These are phyloP conservation scores for Pristionchus arcanus DNA, from an alignment of 2,888 invertebrate genomes.

Conservation along the genomic window DNA sequence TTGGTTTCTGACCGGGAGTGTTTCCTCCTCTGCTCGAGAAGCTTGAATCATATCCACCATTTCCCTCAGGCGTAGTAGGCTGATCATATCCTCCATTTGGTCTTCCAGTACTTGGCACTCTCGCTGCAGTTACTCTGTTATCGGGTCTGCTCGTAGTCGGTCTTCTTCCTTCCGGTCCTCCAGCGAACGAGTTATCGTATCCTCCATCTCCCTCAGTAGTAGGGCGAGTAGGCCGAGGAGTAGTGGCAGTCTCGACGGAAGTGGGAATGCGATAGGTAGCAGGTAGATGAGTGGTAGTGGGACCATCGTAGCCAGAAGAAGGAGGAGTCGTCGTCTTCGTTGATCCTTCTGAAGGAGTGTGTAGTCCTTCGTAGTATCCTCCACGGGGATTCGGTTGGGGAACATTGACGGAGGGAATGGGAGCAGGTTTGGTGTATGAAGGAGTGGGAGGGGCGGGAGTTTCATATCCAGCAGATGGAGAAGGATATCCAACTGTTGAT, in stretches of 20 bases:
- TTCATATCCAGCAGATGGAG: not conserved
- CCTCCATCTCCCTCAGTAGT: constrained; percentile 30
- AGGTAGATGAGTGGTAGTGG: not conserved
- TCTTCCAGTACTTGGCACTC: not conserved
- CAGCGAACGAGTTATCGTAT: not conserved
- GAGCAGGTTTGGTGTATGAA: not conserved
- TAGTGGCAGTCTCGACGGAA: not conserved
- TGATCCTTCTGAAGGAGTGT: not conserved
- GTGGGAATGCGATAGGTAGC: constrained; percentile 10
- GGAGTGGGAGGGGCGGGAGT: constrained; percentile 8
- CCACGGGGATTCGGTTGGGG: constrained; percentile 11
- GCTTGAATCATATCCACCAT: constrained; percentile 19
- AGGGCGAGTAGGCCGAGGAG: not conserved
- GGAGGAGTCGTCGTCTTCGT: not conserved
- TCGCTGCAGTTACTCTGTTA: not conserved
- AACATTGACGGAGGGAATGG: not conserved
- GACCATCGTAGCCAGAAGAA: constrained; percentile 23
- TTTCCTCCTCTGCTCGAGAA: not conserved
- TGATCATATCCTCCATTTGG: not conserved
- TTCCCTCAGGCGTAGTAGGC: not conserved
- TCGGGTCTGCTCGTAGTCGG: not conserved
- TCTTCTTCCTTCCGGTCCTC: not conserved
- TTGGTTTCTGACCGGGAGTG: not conserved
- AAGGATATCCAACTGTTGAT: constrained; percentile 4
- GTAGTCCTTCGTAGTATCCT: constrained; percentile 47